A percentile compares a stretch with the other conserved stretches of the same genome.
These are phyloP conservation scores for Cydia splendana DNA, from an alignment of 1,140 invertebrate genomes.

Conservation along the genomic window DNA sequence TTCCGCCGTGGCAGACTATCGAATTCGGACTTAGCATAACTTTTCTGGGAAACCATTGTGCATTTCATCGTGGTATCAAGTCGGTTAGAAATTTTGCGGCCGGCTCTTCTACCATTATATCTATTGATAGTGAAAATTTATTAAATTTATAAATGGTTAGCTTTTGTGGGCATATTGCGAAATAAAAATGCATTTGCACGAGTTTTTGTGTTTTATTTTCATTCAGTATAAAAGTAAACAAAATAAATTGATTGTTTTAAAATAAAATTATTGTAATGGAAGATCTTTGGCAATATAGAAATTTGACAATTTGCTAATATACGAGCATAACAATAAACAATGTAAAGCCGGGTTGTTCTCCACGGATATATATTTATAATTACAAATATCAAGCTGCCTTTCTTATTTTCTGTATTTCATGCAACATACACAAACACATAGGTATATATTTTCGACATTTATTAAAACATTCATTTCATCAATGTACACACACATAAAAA, in stretches of 20 bases:
- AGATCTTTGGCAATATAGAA: slow-evolving; percentile 25
- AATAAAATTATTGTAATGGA: slow-evolving; percentile 7
- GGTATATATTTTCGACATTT: neutral
- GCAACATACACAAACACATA: neutral
- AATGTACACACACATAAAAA: neutral
- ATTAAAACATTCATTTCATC: neutral
- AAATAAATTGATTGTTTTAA: slow-evolving; percentile 21
- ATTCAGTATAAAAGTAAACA: slow-evolving; percentile 31
- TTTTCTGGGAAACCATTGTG: no score
- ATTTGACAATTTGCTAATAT: neutral
- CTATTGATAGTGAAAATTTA: slow-evolving; percentile 65
- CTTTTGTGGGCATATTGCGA: slow-evolving; percentile 75
- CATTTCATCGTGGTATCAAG: no score
- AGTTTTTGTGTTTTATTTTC: slow-evolving; percentile 48
- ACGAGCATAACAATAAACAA: neutral
- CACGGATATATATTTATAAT: neutral
- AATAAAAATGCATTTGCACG: slow-evolving; percentile 72
- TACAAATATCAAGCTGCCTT: neutral
- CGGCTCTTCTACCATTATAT: no score
- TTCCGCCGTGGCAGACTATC: no score
- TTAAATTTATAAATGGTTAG: slow-evolving; percentile 72
- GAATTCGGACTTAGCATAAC: no score
- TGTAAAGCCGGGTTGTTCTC: neutral
- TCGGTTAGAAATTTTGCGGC: no score
- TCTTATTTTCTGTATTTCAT: neutral